A percentile compares a stretch with the other conserved stretches of the same genome.
Evolutionary conservation across 2,888 invertebrate species (phyloP).

Genomic region (Opisthograptis luteolata): DNA sequence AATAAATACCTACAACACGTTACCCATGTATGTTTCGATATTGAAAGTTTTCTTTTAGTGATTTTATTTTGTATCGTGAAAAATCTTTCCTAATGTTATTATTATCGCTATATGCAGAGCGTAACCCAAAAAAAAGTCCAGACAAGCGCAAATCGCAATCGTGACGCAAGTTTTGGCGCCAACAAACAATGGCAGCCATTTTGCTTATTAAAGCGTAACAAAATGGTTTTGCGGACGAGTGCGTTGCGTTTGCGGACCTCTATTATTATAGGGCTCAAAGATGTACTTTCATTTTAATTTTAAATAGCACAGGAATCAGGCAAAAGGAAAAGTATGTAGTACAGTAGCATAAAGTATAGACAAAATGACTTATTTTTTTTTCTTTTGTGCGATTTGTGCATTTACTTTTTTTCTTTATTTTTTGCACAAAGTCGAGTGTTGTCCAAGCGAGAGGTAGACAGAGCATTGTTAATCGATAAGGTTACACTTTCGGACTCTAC

Average conservation of each 20-base stretch:
- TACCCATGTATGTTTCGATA: too few relatives aligned
- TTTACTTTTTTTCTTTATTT: neutral
- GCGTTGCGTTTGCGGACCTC: neutral
- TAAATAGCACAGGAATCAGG: neutral
- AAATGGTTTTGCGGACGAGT: constrained; percentile 29
- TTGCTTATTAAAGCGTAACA: constrained; percentile 29
- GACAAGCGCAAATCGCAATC: constrained; percentile 33
- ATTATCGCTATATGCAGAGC: constrained; percentile 3
- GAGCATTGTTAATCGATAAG: constrained; percentile 9
- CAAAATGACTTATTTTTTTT: too few relatives aligned
- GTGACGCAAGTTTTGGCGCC: constrained; percentile 45
- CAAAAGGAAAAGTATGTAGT: neutral
- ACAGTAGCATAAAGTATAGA: too few relatives aligned
- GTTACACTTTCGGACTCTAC: constrained; percentile 30
- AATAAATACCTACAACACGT: too few relatives aligned
- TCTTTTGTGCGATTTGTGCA: too few relatives aligned
- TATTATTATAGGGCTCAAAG: neutral
- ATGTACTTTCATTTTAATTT: neutral
- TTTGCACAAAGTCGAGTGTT: constrained; percentile 22
- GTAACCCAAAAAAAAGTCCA: constrained; percentile 22
- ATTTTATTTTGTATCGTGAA: too few relatives aligned
- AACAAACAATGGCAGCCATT: constrained; percentile 41
- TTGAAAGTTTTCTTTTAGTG: too few relatives aligned
- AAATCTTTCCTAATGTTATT: too few relatives aligned
- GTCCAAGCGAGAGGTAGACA: neutral